Evolutionary conservation across 2,888 invertebrate genomes (phyloP), one percentile per base, ranked within the genome.

Genomic region (Escarpia spicata): DNA sequence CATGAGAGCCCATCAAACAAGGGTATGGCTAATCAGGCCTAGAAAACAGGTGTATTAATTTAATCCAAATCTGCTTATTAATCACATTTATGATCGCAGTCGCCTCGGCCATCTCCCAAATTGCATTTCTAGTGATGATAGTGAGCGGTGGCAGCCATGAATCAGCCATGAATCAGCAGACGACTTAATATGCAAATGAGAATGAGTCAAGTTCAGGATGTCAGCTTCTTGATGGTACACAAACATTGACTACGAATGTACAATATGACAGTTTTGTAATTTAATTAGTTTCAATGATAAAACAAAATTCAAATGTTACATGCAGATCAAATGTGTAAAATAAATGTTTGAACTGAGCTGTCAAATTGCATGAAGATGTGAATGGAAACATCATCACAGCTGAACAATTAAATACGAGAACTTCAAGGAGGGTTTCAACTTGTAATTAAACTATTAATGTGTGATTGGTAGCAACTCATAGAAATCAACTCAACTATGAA

Each of bases 81-180:
- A 75, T 75, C 75, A 75, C 75, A 75, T 75, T 75, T 75, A 75
- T 75, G 75, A 75, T 75, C 19, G 75, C 75, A 75, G 19, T 75
- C 75, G 19, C 26, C 75, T 6, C 0, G 26, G 26, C 75, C 75
- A 75, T 75, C 75, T 75, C 75, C 75, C 75, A 75, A 75, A 75
- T 75, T n/a, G 75, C 75, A 75, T 75, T 75, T 75, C 26, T 26
- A 26, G 75, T 26, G 75, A 75, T 75, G 26, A 26, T 15, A 6
- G 26, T 75, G 26, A 75, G 75, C n/a, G 19, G 19, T 3, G 75
- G 75, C 75, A 26, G 75, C 75, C 75, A 26, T 75, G 75, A 75
- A 75, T 4, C 75, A 52, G 52, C 8, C 52, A 26, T 75, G 75
- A 75, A 75, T 75, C 75, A 75, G 75, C 75, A 75, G 4, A 75